Base-by-base conservation (phyloP, 2,888 invertebrate species). In the Caenorhabditis angaria region DNA sequence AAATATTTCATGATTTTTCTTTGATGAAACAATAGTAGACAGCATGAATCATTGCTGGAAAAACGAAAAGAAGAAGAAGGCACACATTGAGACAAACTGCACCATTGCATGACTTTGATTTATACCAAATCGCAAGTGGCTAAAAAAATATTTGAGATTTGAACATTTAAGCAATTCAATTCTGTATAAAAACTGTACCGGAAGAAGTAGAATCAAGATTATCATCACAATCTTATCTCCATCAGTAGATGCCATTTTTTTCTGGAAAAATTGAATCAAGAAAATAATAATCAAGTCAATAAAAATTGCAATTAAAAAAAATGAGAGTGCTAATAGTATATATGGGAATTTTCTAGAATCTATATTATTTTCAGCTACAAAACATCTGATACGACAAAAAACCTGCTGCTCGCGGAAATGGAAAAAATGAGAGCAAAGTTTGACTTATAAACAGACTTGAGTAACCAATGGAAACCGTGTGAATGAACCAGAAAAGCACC, bases 11-110 rank as follows among this genome's bases (percentile, higher is more conserved):
- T 41, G 41, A 41, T n/a, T 41, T 2, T 41, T 41, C 41, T 41
- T 41, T 41, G 41, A 41, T 41, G 41, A 41, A 41, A 41, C 41
- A 41, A 41, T 41, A 41, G 41, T 41, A 41, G 41, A 41, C 14
- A 12, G 41, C 41, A 41, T 41, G 41, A 14, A 41, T 41, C 3
- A 41, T 12, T 18, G 41, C 41, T 3, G 41, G 41, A 41, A 41
- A 14, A 41, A 41, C 18, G 14, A 41, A 41, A 6, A 41, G 18
- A 41, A 41, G 10, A 6, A 41, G 6, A 18, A 41, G 41, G 18
- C 41, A 41, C 14, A 41, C 18, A 14, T 41, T 41, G 41, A 41
- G 41, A 41, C 41, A 41, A 3, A 41, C 41, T 41, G 41, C 10
- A 14, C 41, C 18, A 18, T 41, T 41, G 41, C 41, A 41, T 12